A percentile compares a stretch with the other conserved stretches of the same genome.
Conservation (phyloP, 1,140 invertebrate species). For the Eurosta solidaginis region DNA sequence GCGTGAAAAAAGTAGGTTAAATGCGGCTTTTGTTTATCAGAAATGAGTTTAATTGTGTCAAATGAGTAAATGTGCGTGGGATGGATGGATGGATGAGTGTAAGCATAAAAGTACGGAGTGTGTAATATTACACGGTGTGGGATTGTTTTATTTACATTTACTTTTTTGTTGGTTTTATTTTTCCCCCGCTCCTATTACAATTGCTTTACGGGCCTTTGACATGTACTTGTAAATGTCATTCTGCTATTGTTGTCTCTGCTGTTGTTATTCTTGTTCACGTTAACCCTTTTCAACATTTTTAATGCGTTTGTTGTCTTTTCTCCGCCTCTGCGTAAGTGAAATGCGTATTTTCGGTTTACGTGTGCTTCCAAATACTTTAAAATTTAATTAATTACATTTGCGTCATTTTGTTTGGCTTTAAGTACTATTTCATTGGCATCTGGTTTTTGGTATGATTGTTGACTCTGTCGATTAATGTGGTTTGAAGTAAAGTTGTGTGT, state of each 20-base stretch:
- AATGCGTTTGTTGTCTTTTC: background rate
- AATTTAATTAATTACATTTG: conserved; percentile 8
- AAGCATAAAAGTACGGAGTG: no score
- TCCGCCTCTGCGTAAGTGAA: background rate
- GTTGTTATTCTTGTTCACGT: background rate
- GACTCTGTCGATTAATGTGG: background rate
- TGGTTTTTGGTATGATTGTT: background rate
- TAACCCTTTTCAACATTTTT: background rate
- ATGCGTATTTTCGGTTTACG: background rate
- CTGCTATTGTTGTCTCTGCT: background rate
- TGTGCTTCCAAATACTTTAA: background rate
- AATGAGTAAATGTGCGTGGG: background rate
- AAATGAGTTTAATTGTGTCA: conserved; percentile 17
- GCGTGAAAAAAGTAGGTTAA: background rate
- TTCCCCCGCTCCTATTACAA: background rate
- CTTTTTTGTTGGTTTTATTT: background rate
- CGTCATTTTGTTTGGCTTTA: background rate
- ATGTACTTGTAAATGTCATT: background rate
- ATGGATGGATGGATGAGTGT: no score
- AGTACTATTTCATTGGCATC: background rate
- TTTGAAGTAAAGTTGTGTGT: no score
- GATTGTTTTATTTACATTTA: conserved; percentile 1
- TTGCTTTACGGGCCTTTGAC: conserved; percentile 5
- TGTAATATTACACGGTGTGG: background rate
- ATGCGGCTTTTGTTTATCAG: background rate